Evolutionary conservation across 1,140 invertebrate species (phyloP), one percentile per base, ranked within the genome.

Genomic region (Laupala kohalensis): DNA sequence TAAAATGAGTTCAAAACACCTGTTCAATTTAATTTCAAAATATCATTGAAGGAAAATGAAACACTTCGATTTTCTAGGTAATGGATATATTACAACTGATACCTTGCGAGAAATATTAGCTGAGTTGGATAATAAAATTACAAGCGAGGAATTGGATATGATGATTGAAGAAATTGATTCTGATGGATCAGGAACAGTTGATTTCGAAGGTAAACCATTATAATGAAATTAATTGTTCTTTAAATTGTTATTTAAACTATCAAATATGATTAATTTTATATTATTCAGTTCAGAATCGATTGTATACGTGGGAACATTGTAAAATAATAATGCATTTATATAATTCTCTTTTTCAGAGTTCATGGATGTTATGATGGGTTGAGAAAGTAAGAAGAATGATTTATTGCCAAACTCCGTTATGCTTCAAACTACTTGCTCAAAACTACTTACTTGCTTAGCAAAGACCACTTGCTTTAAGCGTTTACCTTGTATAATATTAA

Each of bases 31-130:
- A 53, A 53, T 53, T 53, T 53, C n/a, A n/a, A n/a, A n/a, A n/a
- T n/a, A n/a, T n/a, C n/a, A n/a, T n/a, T n/a, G n/a, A n/a, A n/a
- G n/a, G n/a, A n/a, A n/a, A n/a, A n/a, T n/a, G n/a, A n/a, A n/a
- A n/a, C n/a, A n/a, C n/a, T n/a, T n/a, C n/a, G n/a, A n/a, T 68
- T 9, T 27, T 30, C 15, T 74, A 87, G 86, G 86, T 64, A 73
- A 73, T 25, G 72, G 72, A 25, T 73, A 73, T 37, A 73, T 73
- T 69, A 73, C 72, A 4, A 73, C 72, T 4, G 37, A 15, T 26
- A 69, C 71, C 5, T 24, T 73, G 37, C 6, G 65, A 53, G 72
- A 73, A 37, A 73, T 73, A 0, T 37, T 73, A 6, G 28, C 26
- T 15, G 72, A 73, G 62, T 13, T 73, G 37, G 72, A 73, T 27